Base-by-base conservation (phyloP, 1,140 invertebrate species). In the Heliconius hewitsoni region DNA sequence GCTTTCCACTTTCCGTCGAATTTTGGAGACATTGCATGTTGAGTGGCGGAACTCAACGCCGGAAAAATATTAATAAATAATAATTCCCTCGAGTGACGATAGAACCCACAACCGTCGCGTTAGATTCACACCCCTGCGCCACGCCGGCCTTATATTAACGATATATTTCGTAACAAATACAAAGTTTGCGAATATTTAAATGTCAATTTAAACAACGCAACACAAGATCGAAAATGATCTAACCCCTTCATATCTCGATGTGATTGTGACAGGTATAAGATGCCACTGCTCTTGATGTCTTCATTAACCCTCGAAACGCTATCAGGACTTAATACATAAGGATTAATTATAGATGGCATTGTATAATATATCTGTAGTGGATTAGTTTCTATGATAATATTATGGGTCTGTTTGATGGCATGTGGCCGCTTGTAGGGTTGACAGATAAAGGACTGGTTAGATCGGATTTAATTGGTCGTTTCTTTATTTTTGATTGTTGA, bases 231-330 rank as follows among this genome's bases (percentile, higher is more conserved):
- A 66, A 30, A 66, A 30, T 66, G 8, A 8, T 9, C 9, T 23
- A 60, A 60, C 8, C 9, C n/a, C 60, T 27, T 4, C 3, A 27
- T 8, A 30, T 66, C 8, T 66, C 8, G 13, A 9, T 76, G 77
- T 81, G 76, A 77, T 37, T 83, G 81, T 86, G 89, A 86, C 89
- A 89, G 87, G 85, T 88, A 87, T 78, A 86, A 86, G 80, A 85
- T 84, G 83, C 83, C 83, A 82, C 87, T 90, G 89, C 80, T 81
- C 85, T 87, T 89, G 89, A 90, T 90, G 83, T 84, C 83, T 88
- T 84, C 83, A 89, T 90, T 86, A 86, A 90, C 86, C 86, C 84
- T 85, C 83, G 79, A 78, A 82, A 86, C 78, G 81, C 77, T 89
- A 88, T 88, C 85, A 82, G 81, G 82, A 82, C 79, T 81, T 84